Base-by-base conservation (phyloP, 2,113 vertebrate genomes). In the Zosterops japonicus region DNA sequence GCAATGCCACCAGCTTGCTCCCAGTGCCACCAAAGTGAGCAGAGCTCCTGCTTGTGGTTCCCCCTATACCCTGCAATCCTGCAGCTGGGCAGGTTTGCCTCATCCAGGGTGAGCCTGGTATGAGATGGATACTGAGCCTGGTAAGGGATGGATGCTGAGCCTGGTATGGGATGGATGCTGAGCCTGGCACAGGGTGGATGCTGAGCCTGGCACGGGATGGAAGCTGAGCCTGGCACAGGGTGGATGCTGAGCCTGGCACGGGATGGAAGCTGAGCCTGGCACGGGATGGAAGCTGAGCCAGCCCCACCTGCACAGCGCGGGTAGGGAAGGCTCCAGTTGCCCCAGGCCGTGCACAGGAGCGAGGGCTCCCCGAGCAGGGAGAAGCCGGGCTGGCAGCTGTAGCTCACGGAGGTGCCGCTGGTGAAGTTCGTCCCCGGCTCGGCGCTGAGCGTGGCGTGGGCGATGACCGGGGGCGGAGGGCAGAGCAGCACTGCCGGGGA, bases 301-400 rank as follows among this genome's bases (percentile, higher is more conserved):
- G 18, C 25, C 97, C 91, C 95, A 93, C 96, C 97, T 92, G 96
- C 44, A 6, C 98, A 98, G 61, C 25, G 83, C 1, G 95, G 96
- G 10, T 87, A 69, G 2, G 96, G 94, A 29, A 64, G 72, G 90
- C 95, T 96, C 96, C 96, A 97, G 57, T 20, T 90, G n/a, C 95
- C 96, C 3, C 44, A 64, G 83, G 61, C 77, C 4, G 70, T 87
- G 90, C 96, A 96, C 8, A 3, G 29, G 12, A 96, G 4, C 1
- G 76, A 60, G n/a, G 92, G 61, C 8, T 76, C 59, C 42, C 96
- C 94, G 1, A 84, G 83, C 57, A 96, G 91, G 61, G 74, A 29
- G 74, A 93, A 97, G 72, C 96, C 96, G 0, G 92, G 77, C 80
- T 96, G 92, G 87, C 96, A 97, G 89, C 89, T 68, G 89, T 97